Conservation (phyloP, 2,888 invertebrate genomes). For the Cabera pusaria region DNA sequence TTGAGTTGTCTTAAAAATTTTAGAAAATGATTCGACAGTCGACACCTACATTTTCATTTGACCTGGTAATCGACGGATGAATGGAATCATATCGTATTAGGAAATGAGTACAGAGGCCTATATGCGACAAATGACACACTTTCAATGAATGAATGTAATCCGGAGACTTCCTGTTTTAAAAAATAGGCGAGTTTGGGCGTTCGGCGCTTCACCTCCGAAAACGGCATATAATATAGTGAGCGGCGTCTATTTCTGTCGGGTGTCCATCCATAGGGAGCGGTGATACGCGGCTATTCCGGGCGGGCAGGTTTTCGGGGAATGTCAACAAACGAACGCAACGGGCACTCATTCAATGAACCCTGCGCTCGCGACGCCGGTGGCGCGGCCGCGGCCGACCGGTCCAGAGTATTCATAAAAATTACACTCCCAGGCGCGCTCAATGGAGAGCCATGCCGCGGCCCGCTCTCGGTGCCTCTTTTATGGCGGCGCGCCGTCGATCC, state of each 20-base stretch:
- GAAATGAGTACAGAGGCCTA: conserved; percentile 30
- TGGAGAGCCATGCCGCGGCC: conserved; percentile 52
- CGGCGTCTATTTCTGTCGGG: conserved; percentile 72
- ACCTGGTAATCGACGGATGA: neutral
- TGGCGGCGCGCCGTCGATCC: conserved; percentile 44
- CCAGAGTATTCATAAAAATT: conserved; percentile 77
- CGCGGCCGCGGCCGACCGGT: conserved; percentile 68
- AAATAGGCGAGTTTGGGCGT: conserved; percentile 44
- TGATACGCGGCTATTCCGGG: conserved; percentile 71
- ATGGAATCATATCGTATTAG: conserved; percentile 31
- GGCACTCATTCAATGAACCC: conserved; percentile 80
- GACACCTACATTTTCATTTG: no score
- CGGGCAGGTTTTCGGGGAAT: conserved; percentile 83
- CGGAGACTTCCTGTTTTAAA: conserved; percentile 47
- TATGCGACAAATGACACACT: conserved; percentile 34
- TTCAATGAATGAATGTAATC: conserved; percentile 34
- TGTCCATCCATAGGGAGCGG: conserved; percentile 66
- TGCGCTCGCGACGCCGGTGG: conserved; percentile 41
- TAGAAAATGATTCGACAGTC: no score
- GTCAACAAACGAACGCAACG: conserved; percentile 76
- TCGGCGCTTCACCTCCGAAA: conserved; percentile 62
- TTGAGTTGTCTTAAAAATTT: neutral
- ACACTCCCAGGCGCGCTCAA: conserved; percentile 72
- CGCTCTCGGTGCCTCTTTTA: conserved; percentile 41
- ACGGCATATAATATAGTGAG: conserved; percentile 62